These are phyloP conservation scores for Chymomyza amoena DNA, from an alignment of 2,888 invertebrate species.

Conservation along the genomic window DNA sequence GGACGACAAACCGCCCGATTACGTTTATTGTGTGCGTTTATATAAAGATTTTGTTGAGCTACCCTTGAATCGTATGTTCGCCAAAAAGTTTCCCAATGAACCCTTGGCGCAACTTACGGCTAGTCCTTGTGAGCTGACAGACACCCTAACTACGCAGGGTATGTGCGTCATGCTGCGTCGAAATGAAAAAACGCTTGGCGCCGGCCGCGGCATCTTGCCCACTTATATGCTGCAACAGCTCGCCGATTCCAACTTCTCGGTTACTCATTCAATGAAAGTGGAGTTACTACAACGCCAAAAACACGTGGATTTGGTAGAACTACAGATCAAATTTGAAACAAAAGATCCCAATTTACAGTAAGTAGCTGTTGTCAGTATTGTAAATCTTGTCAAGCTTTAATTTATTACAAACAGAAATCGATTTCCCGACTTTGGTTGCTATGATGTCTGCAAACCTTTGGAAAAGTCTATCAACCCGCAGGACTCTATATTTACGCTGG, in stretches of 20 bases:
- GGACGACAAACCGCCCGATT: not conserved
- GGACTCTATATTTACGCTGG: conserved; percentile 66
- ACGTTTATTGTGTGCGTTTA: conserved; percentile 28
- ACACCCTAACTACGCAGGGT: conserved; percentile 33
- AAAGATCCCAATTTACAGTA: conserved; percentile 59
- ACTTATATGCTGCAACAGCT: conserved; percentile 46
- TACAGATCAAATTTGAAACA: conserved; percentile 52
- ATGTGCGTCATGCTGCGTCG: conserved; percentile 32
- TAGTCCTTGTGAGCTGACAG: conserved; percentile 51
- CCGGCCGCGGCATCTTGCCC: conserved; percentile 48
- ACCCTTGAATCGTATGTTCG: conserved; percentile 30
- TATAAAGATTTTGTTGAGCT: conserved; percentile 37
- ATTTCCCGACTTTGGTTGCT: conserved; percentile 37
- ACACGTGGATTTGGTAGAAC: conserved; percentile 39
- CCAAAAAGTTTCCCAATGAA: conserved; percentile 11
- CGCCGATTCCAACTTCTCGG: conserved; percentile 41
- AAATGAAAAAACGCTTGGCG: conserved; percentile 30
- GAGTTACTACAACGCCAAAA: conserved; percentile 30
- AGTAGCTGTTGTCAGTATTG: conserved; percentile 13
- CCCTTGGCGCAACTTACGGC: conserved; percentile 34
- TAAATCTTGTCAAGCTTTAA: not conserved
- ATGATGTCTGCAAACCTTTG: conserved; percentile 54
- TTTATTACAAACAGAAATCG: conserved; percentile 17
- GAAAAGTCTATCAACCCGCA: conserved; percentile 57
- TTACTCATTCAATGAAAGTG: conserved; percentile 42